A percentile compares a stretch with the other conserved stretches of the same genome.
Conservation (phyloP, 2,888 invertebrate species). For the Lottia scabra region DNA sequence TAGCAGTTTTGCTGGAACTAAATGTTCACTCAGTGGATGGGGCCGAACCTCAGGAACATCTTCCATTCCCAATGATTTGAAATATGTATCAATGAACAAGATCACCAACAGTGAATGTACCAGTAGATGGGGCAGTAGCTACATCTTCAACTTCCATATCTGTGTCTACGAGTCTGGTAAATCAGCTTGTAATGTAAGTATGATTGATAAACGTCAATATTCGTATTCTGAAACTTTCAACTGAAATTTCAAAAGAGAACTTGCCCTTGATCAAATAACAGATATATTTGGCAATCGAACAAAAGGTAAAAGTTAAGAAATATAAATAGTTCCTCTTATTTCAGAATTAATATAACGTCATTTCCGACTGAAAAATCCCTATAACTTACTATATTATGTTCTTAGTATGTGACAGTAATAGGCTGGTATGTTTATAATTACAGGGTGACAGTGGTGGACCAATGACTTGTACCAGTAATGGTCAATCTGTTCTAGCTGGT, state of each 20-base stretch:
- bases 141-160: slow-evolving; percentile 33
- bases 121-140: slow-evolving; percentile 23
- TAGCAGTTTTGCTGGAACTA: slow-evolving; percentile 10
- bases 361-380: too few species aligned
- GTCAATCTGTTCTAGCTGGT: slow-evolving; percentile 32
- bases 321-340: too few species aligned
- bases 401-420: too few species aligned
- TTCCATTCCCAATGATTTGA: slow-evolving; percentile 17
- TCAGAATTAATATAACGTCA: too few species aligned
- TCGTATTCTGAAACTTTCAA: too few species aligned
- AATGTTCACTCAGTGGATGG: slow-evolving; percentile 38
- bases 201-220: too few species aligned
- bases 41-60: slow-evolving; percentile 27
- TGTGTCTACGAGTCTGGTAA: slow-evolving; percentile 33
- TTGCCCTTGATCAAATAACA: too few species aligned
- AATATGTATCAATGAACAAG: slow-evolving; percentile 33
- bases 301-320: too few species aligned
- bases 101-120: slow-evolving; percentile 29
- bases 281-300: too few species aligned
- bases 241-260: too few species aligned
- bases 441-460: slow-evolving; percentile 52
- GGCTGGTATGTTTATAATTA: background rate
- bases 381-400: too few species aligned
- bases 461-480: slow-evolving; percentile 28
- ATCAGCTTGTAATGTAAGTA: slow-evolving; percentile 36